Conservation (phyloP, 2,888 invertebrate genomes). For the Drosophila colorata region DNA sequence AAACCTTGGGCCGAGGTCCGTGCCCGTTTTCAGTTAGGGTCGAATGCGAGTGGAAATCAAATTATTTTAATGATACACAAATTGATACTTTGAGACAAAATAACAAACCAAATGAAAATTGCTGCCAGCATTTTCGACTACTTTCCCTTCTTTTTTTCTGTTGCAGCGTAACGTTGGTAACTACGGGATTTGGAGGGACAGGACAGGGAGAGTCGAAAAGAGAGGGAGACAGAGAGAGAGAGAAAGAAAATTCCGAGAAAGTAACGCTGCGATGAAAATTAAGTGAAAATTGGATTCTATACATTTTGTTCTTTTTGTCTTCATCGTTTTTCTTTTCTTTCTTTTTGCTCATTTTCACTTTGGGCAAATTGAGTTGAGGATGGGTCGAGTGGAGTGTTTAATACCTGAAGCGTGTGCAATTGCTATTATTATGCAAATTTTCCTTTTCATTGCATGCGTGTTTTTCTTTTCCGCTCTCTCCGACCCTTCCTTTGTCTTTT, state of each 20-base stretch:
- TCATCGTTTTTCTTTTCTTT: slow-evolving; percentile 9
- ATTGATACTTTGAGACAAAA: slow-evolving; percentile 82
- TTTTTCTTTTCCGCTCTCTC: slow-evolving; percentile 25
- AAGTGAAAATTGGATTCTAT: slow-evolving; percentile 78
- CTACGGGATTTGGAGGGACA: slow-evolving; percentile 23
- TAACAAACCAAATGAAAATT: slow-evolving; percentile 79
- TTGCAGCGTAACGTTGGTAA: slow-evolving; percentile 37
- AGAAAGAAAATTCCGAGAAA: slow-evolving; percentile 49
- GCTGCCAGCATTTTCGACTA: slow-evolving; percentile 71
- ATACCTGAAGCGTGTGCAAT: slow-evolving; percentile 81
- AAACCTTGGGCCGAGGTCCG: slow-evolving; percentile 20
- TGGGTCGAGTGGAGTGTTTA: slow-evolving; percentile 60
- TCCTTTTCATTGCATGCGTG: slow-evolving; percentile 74
- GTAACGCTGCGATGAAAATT: slow-evolving; percentile 64
- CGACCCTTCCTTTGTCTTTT: neutral
- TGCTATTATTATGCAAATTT: slow-evolving; percentile 81
- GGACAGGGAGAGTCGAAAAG: neutral
- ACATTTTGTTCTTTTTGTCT: slow-evolving; percentile 48
- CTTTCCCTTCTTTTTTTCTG: slow-evolving; percentile 36
- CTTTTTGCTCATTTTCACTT: slow-evolving; percentile 46
- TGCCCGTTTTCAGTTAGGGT: slow-evolving; percentile 39
- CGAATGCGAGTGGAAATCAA: slow-evolving; percentile 75
- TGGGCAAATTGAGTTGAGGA: slow-evolving; percentile 53
- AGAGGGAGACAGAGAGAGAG: neutral
- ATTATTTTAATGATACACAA: slow-evolving; percentile 83